Base-by-base conservation (phyloP, 2,797 vertebrate species). In the Rhabdomys pumilio region DNA sequence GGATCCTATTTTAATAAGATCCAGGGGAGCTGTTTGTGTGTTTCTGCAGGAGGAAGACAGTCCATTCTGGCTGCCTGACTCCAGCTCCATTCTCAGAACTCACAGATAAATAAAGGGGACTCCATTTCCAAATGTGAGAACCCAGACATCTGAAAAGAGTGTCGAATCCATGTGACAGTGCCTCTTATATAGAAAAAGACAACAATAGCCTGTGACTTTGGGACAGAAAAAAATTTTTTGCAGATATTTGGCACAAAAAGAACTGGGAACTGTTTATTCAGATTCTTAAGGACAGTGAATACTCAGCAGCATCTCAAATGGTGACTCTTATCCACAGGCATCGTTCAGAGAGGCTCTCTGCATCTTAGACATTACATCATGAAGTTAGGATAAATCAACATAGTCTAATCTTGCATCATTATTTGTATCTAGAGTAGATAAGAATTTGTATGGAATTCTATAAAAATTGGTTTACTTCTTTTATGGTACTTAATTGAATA, bases 221-320 rank as follows among this genome's bases (percentile, higher is more conserved):
- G 53, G 13, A 65, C 38, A 83, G 50, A 77, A 89, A 86, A 86
- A 22, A 77, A 77, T 79, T 34, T 59, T 83, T 89, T 91, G 69
- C 24, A 69, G 90, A 41, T 91, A 85, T 82, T 50, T 92, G 55
- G 13, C 72, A 65, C 57, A 47, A 94, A 96, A 94, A 83, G 20
- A 20, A 4, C 24, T 59, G 75, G 57, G 80, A 86, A 79, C 0
- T 11, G 57, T 44, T 80, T 61, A 24, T 38, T 69, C 65, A 92
- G 2, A 57, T 44, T 81, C n/a, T 80, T n/a, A 53, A 86, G 47
- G 20, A 15, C 31, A 15, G 41, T 47, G 29, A 65, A 69, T 55
- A 14, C 22, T 53, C 65, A 5, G 10, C 17, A 63, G 44, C 80
- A 47, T 59, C 11, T 83, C 38, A 47, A 53, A 20, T 77, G 17